Evolutionary conservation across 2,888 invertebrate genomes (phyloP), one percentile per base, ranked within the genome.

Genomic region (Calliopum simillimum): DNA sequence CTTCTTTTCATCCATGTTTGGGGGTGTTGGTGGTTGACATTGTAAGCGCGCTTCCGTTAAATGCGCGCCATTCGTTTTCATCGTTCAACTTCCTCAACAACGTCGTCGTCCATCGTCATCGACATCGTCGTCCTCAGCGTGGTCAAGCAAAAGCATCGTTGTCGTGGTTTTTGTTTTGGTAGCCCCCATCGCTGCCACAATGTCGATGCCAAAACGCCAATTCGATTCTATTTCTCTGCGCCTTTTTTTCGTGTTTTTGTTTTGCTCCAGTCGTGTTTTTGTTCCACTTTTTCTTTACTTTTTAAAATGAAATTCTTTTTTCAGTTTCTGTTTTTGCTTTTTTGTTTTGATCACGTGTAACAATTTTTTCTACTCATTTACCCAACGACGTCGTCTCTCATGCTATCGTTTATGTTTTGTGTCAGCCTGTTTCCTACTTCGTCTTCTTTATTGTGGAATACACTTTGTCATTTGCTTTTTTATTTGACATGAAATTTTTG

Each of bases 131-230:
- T 46, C 23, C 53, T 23, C 11, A 13, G 16, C 62, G 59, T 66
- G 65, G 49, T 55, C 63, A 62, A 25, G 58, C 58, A 51, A 11
- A 23, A 70, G 72, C 72, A 72, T 71, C 76, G 59, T 70, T 66
- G 51, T 69, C 62, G 71, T 68, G 72, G 71, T 79, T 79, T 79
- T 79, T 79, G 76, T 73, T 76, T 73, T 59, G 66, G 33, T 53
- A 49, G 56, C 47, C n/a, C n/a, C n/a, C n/a, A 13, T 53, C 19
- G 46, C 25, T 12, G 47, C 19, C 16, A 13, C 33, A 19, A 23
- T 44, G 56, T 46, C 62, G 69, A 68, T 58, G 44, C 6, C 66
- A 46, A 19, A 44, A 49, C 51, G 61, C 49, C 51, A 59, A 49
- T 68, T 59, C 51, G 51, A 41, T 44, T 53, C 44, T 13, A 23